phyloP scores from a whole-genome alignment of 2,113 vertebrate species.

The Todiramphus chloris region DNA sequence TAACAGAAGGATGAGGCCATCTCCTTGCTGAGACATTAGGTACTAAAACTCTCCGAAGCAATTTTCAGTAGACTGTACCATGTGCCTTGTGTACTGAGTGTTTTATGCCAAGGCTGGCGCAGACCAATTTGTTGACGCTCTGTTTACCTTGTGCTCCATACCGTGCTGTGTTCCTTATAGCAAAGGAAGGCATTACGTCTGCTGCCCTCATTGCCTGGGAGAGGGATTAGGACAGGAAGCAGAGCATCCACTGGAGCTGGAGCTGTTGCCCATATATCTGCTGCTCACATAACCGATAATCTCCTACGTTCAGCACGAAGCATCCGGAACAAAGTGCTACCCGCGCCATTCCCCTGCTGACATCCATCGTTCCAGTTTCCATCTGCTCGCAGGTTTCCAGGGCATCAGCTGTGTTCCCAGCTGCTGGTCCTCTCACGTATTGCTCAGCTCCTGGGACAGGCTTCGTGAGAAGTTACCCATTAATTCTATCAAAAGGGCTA shows the following conservation, averaged over 20 bases:
- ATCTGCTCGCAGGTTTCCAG: not conserved
- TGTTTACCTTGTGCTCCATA: not conserved
- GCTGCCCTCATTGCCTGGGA: not conserved
- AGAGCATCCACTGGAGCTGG: not conserved
- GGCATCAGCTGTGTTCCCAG: conserved; percentile 1
- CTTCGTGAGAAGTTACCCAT: not conserved
- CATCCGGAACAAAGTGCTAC: conserved; percentile 25
- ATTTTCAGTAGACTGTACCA: not conserved
- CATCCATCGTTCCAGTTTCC: not conserved
- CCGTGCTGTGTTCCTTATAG: not conserved
- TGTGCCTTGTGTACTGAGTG: not conserved
- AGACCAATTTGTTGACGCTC: not conserved
- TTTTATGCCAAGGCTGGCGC: not conserved
- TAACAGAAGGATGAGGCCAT: not conserved
- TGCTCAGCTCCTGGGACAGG: not conserved
- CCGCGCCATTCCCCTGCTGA: not conserved
- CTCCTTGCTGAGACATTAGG: not conserved
- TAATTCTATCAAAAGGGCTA: not conserved
- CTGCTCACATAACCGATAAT: conserved; percentile 44
- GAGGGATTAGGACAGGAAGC: not conserved
- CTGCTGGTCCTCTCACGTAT: not conserved
- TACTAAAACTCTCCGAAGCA: not conserved
- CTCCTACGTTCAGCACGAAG: not conserved
- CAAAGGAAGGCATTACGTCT: not conserved
- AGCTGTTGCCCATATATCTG: not conserved